Evolutionary conservation across 2,797 vertebrate genomes (phyloP), one percentile per base, ranked within the genome.

Genomic region (Yasuhikotakia modesta): DNA sequence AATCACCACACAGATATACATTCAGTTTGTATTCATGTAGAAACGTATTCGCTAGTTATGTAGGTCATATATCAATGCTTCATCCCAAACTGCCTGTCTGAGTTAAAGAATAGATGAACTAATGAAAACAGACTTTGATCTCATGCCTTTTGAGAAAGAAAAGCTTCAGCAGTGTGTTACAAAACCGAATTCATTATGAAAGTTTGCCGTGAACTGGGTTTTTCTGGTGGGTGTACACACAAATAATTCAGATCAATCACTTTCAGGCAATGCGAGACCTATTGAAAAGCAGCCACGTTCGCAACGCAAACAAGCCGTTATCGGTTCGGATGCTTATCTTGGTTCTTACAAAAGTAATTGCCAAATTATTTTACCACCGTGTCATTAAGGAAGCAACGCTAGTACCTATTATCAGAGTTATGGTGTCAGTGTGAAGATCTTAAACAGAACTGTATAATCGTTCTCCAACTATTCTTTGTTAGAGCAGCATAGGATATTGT

Each of bases 51-150:
- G 53, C 21, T 65, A 69, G 17, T 66, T 72, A 84, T 76, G 64
- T 77, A 84, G 69, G 46, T 57, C 80, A 79, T 60, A 70, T n/a
- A 61, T 77, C 73, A 68, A 45, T 52, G 64, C 55, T 53, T 73
- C 52, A 68, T 73, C 48, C 63, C 22, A 35, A 32, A 67, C 27
- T 39, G 73, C 67, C 61, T 66, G 17, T 46, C 68, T 22, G 46
- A 53, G 43, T 75, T 71, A 61, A 75, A 76, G 82, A 75, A 74
- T 43, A 74, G 27, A 82, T 66, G 35, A 79, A 78, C 65, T 22
- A 70, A 75, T 61, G 52, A 71, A 81, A 81, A 64, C 63, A 27
- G 66, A 64, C 76, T 81, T 79, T 83, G 78, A 83, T 80, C 70
- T 65, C 45, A 32, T 43, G 57, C 50, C 78, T 43, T 71, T 70